Conservation (phyloP, 2,888 invertebrate genomes). For the Cosmopolites sordidus region DNA sequence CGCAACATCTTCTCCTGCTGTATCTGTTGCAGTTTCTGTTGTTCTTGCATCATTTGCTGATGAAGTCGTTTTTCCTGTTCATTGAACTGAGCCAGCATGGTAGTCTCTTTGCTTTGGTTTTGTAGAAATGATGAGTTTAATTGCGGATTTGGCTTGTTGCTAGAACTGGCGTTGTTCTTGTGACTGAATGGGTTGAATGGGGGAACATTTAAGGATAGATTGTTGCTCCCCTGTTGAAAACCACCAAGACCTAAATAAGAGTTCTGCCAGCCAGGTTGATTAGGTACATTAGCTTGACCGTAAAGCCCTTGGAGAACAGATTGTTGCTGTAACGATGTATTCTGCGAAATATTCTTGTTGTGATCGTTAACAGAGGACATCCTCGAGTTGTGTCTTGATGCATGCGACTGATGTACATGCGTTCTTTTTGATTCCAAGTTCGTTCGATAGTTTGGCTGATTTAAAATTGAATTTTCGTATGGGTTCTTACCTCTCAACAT, state of each 20-base stretch:
- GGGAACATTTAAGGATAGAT: conserved; percentile 38
- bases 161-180: conserved; percentile 37
- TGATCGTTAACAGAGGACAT: background rate
- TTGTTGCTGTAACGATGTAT: conserved; percentile 6
- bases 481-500: conserved; percentile 39
- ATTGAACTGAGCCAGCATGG: conserved; percentile 11
- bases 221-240: conserved; percentile 32
- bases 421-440: conserved; percentile 29
- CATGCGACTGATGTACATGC: conserved; percentile 6
- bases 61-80: conserved; percentile 22
- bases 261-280: conserved; percentile 32
- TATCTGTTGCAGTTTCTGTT: conserved; percentile 22
- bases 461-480: conserved; percentile 34
- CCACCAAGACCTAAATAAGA: conserved; percentile 36
- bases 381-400: conserved; percentile 12
- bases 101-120: conserved; percentile 24
- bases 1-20: conserved; percentile 20
- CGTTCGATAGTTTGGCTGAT: conserved; percentile 30
- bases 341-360: conserved; percentile 17
- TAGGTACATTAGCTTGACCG: conserved; percentile 1
- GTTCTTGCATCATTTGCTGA: conserved; percentile 24
- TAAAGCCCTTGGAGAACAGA: conserved; percentile 10
- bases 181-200: conserved; percentile 39
- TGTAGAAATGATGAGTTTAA: conserved; percentile 20
- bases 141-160: conserved; percentile 24